Conservation (phyloP, 2,113 vertebrate species). For the Cyanoramphus novaezelandiae region DNA sequence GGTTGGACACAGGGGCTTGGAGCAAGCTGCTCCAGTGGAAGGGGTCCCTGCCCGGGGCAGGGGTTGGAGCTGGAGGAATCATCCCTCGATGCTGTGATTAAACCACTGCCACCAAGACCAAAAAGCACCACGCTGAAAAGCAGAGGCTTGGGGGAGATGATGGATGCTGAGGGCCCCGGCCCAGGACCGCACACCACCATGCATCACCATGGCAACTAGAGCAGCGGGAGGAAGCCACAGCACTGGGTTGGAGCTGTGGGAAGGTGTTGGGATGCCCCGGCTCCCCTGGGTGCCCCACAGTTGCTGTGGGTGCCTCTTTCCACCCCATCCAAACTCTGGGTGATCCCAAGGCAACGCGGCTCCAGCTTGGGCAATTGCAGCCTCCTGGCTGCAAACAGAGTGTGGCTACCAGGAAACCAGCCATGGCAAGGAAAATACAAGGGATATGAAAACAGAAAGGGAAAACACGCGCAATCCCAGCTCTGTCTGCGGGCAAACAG, state of each 20-base stretch:
- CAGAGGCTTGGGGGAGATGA: neutral
- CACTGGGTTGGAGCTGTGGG: neutral
- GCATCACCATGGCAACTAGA: neutral
- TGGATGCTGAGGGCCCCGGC: neutral
- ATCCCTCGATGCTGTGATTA: neutral
- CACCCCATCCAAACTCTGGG: neutral
- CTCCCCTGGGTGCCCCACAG: neutral
- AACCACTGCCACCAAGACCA: neutral
- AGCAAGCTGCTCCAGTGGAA: neutral
- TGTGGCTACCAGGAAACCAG: neutral
- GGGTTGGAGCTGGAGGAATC: neutral
- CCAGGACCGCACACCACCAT: neutral
- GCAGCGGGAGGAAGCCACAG: no score
- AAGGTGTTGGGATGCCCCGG: no score
- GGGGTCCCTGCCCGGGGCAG: neutral
- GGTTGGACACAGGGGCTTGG: neutral
- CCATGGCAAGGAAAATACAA: neutral
- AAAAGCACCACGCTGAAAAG: neutral
- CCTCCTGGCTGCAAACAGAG: neutral
- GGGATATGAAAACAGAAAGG: neutral
- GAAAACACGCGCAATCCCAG: neutral
- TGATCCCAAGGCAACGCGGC: neutral
- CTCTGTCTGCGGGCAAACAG: constrained; percentile 11
- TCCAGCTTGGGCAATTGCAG: rapidly evolving
- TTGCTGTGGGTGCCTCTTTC: neutral